Evolutionary conservation across 2,888 invertebrate genomes (phyloP).

Genomic region (Hymenopus coronatus): DNA sequence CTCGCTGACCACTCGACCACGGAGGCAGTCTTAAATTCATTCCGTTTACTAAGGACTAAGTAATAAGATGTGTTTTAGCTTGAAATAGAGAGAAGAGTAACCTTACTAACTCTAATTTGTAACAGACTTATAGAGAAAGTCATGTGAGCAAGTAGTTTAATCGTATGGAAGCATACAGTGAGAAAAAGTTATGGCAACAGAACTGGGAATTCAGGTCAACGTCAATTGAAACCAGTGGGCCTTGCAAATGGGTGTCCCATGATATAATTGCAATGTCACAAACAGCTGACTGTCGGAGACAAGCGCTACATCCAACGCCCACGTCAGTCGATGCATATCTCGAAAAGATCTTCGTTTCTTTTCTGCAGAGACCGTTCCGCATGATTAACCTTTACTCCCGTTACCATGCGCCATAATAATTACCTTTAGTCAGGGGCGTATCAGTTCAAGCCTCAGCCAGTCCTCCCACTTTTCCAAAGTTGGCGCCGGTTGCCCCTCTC

Average conservation of each 20-base stretch:
- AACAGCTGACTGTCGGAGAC: background rate
- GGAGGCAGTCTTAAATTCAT: no score
- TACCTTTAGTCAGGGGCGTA: background rate
- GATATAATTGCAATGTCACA: background rate
- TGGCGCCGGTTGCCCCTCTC: background rate
- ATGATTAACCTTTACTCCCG: background rate
- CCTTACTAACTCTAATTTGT: no score
- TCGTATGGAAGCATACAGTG: background rate
- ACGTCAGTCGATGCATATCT: background rate
- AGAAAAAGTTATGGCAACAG: background rate
- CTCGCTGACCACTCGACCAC: no score
- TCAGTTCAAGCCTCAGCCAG: background rate
- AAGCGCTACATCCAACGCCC: background rate
- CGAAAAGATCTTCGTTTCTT: background rate
- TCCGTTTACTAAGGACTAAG: no score
- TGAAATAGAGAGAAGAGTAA: no score
- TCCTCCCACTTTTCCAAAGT: background rate
- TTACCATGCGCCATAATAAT: background rate
- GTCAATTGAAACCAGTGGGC: background rate
- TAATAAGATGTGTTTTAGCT: no score
- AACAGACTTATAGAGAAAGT: no score
- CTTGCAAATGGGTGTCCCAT: background rate
- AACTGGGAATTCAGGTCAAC: background rate
- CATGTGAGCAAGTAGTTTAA: no score
- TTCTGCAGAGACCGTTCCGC: background rate